Conservation (phyloP, 2,113 vertebrate species). For the Sebastes schlegelii region DNA sequence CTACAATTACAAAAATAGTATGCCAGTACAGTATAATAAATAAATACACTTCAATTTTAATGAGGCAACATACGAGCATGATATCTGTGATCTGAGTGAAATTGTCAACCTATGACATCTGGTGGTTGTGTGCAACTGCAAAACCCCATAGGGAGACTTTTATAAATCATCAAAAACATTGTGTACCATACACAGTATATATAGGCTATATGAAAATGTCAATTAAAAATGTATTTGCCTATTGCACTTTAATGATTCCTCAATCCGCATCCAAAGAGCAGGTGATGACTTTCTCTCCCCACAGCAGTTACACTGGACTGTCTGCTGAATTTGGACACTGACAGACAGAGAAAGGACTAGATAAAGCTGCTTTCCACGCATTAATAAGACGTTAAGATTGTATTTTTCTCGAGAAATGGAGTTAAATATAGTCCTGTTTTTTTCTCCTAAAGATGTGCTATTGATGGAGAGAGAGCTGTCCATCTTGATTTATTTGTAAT, state of each 20-base stretch:
- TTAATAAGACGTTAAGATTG: background rate
- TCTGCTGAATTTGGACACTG: background rate
- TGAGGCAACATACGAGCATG: background rate
- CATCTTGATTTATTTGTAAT: background rate
- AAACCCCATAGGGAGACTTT: background rate
- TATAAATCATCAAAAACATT: background rate
- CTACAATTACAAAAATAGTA: background rate
- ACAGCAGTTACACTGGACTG: background rate
- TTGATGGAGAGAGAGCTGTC: background rate
- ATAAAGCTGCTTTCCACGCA: background rate
- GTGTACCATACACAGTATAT: no score
- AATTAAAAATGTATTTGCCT: background rate
- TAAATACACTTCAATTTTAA: background rate
- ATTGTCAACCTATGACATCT: conserved; percentile 13
- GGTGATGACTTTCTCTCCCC: background rate
- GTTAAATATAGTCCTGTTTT: background rate
- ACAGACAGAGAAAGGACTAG: background rate
- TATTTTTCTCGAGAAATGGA: background rate
- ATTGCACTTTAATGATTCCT: background rate
- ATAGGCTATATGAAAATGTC: background rate
- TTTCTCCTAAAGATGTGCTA: background rate
- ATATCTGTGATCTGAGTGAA: conserved; percentile 16
- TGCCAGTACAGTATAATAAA: background rate
- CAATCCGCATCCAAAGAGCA: no score
- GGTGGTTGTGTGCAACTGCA: conserved; percentile 3